Base-by-base conservation (phyloP, 2,888 invertebrate genomes). In the Hemistola chrysoprasaria region DNA sequence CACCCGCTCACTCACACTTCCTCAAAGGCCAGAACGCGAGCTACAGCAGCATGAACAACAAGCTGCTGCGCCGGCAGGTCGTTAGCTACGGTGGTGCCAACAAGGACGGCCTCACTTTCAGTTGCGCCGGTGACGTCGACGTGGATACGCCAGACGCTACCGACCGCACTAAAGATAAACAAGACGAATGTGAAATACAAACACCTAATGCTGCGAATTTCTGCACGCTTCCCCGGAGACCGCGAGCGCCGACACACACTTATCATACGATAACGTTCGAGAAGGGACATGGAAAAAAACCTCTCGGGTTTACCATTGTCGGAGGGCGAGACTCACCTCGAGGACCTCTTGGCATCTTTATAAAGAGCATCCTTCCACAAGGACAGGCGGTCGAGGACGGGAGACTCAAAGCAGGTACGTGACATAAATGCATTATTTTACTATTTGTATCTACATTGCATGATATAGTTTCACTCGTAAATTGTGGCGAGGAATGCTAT, bases 291-390 rank as follows among this genome's bases (percentile, higher is more conserved):
- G 94, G 95, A 1, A 95, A 94, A 70, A 96, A 95, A 78, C 94
- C 95, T 0, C 90, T 96, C 21, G 96, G 96, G n/a, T 97, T 97
- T 72, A 96, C 95, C 6, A 95, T 97, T 56, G 96, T 96, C 1
- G 97, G 96, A 25, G 96, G 96, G 29, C 91, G 93, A 42, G 96
- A 97, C 72, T 95, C 95, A 22, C 95, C 95, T 1, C 92, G 94
- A 71, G 96, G 95, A 40, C 94, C 94, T 48, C 91, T 96, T 69
- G 96, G 96, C 27, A 96, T 97, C 71, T 96, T 95, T 77, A 94
- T 96, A 56, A 95, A 96, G 76, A 95, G 95, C 66, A 95, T 97
- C 56, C 91, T 96, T 61, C 92, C 94, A 28, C 92, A 92, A 71
- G 96, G 96, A 25, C 94, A 96, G 73, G 95, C 96, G 24, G 92